Base-by-base conservation (phyloP, 2,888 invertebrate species). In the Pherbina coryleti region DNA sequence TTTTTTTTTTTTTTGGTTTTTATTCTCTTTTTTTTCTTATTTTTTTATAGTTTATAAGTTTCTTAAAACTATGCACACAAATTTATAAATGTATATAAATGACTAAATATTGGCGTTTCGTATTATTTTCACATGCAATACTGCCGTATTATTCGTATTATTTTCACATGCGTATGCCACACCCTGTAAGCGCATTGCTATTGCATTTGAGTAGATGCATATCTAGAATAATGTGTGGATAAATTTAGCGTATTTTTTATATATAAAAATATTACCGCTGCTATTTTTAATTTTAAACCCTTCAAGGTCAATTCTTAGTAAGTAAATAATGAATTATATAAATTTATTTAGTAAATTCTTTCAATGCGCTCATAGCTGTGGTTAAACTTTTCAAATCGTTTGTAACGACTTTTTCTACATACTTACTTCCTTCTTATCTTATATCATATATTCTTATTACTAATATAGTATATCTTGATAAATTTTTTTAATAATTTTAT, bases 91-190 rank as follows among this genome's bases (percentile, higher is more conserved):
- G 64, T 9, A 44, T 34, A n/a, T 66, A 22, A 60, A 34, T 37
- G 17, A 34, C 3, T 55, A 71, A 57, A 34, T 71, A 34, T 72
- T 57, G 25, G 71, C 72, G 44, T 57, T 57, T 71, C 55, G 22
- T 60, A 57, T 72, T 19, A 5, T 71, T 55, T 55, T 55, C n/a
- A n/a, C n/a, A n/a, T 64, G 64, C 31, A 53, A 28, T 70, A 28
- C 55, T 55, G 22, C 53, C 71, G 34, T 53, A n/a, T n/a, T n/a
- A n/a, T 57, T 71, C 55, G 22, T 60, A 57, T 72, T 49, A 49
- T 25, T 44, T 49, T 44, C 44, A 44, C 69, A 22, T 64, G 64
- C 31, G 11, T 44, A 44, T 44, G 11, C 14, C 64, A 64, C 64
- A 64, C n/a, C 11, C 64, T 64, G 64, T 64, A 14, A 64, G 64